Evolutionary conservation across 2,113 vertebrate genomes (phyloP).

Genomic region (Sula dactylatra): DNA sequence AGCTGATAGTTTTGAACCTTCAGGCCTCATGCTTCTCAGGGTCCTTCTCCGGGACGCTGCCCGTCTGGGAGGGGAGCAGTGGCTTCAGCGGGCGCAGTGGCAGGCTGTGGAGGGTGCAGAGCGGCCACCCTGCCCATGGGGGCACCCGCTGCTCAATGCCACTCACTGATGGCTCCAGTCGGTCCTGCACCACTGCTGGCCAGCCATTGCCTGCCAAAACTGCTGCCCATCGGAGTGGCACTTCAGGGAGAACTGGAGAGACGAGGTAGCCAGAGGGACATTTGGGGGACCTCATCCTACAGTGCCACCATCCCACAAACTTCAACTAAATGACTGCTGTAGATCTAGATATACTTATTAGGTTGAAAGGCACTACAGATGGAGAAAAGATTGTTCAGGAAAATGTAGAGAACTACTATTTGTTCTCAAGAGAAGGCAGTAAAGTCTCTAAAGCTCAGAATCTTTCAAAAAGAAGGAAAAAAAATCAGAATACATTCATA

Average conservation of each 20-base stretch:
- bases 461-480: neutral
- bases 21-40: neutral
- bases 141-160: rapidly evolving
- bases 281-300: neutral
- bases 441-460: neutral
- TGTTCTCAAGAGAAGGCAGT: neutral
- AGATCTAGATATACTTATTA: neutral
- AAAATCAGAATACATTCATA: neutral
- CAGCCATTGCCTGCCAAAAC: neutral
- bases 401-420: neutral
- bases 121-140: neutral
- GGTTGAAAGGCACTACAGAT: neutral
- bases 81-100: neutral
- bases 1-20: neutral
- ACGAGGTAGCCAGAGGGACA: neutral
- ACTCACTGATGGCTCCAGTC: rapidly evolving
- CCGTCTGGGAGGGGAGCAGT: neutral
- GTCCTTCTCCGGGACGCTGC: neutral
- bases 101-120: neutral
- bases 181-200: rapidly evolving
- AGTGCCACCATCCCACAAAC: neutral
- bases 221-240: rapidly evolving
- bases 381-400: neutral
- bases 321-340: neutral
- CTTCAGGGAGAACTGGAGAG: neutral